phyloP scores from a whole-genome alignment of 2,888 invertebrate genomes.

The Dynastes grantii region DNA sequence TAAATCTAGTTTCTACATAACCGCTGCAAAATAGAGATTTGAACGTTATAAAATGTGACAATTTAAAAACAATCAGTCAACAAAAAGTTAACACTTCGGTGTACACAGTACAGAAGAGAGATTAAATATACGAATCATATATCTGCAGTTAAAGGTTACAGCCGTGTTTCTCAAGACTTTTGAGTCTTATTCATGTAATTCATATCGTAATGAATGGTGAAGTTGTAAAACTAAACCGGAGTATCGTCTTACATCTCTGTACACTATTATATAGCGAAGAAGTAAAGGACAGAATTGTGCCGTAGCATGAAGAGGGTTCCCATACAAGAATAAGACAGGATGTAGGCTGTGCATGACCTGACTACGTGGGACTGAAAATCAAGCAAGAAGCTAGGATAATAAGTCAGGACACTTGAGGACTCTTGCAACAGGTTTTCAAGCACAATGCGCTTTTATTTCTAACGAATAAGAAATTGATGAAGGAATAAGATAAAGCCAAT shows the following conservation, averaged over 20 bases:
- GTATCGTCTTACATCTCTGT: constrained; percentile 52
- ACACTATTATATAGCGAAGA: constrained; percentile 36
- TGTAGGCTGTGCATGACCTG: constrained; percentile 58
- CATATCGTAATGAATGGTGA: constrained; percentile 37
- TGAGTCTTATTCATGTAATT: constrained; percentile 8
- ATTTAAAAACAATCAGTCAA: no score
- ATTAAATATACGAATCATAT: not conserved
- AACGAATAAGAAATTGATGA: constrained; percentile 9
- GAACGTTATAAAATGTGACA: no score
- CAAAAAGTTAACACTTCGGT: no score
- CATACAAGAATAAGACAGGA: constrained; percentile 55
- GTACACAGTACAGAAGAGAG: no score
- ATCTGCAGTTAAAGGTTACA: constrained; percentile 1
- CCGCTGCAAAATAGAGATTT: no score
- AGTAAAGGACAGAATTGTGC: constrained; percentile 48
- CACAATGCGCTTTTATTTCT: constrained; percentile 39
- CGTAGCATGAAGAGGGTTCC: constrained; percentile 51
- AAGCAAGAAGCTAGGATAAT: constrained; percentile 57
- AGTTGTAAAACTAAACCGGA: constrained; percentile 52
- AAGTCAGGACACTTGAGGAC: constrained; percentile 56
- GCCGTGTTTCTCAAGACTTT: constrained; percentile 35
- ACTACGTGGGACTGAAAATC: constrained; percentile 55
- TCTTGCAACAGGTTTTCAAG: constrained; percentile 50
- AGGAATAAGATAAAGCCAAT: constrained; percentile 42
- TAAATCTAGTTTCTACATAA: no score